Conservation (phyloP, 2,888 invertebrate species). For the Trisateles emortualis region DNA sequence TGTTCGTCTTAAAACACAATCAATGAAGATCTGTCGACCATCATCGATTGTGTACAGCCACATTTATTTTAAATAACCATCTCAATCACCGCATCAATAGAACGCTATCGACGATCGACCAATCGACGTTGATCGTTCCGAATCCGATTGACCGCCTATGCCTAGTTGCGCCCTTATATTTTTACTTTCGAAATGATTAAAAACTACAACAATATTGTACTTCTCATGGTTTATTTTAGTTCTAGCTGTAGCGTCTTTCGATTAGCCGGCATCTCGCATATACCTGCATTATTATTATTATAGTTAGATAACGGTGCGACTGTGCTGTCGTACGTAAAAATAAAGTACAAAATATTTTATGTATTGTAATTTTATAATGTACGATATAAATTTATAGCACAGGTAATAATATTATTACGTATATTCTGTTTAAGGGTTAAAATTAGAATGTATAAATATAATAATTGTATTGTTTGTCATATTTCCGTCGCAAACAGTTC, state of each 20-base stretch:
- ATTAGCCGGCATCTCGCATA: slow-evolving; percentile 59
- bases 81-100: too few relatives aligned
- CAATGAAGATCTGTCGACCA: too few relatives aligned
- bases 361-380: slow-evolving; percentile 84
- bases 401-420: slow-evolving; percentile 69
- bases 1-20: not conserved
- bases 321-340: slow-evolving; percentile 77
- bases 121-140: too few relatives aligned
- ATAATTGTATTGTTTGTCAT: slow-evolving; percentile 77
- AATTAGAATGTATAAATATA: slow-evolving; percentile 72
- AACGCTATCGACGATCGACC: too few relatives aligned
- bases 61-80: too few relatives aligned
- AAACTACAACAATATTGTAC: slow-evolving; percentile 83
- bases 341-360: slow-evolving; percentile 87
- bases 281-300: slow-evolving; percentile 54
- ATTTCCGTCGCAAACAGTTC: slow-evolving; percentile 85
- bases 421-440: slow-evolving; percentile 82
- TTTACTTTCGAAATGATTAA: slow-evolving; percentile 26
- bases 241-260: slow-evolving; percentile 35
- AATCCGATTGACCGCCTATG: not conserved
- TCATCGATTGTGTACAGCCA: too few relatives aligned
- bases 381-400: slow-evolving; percentile 82
- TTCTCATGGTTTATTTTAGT: slow-evolving; percentile 72
- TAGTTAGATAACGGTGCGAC: slow-evolving; percentile 78
- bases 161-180: not conserved